Conservation (phyloP, 2,888 invertebrate species). For the Eulithis prunata region DNA sequence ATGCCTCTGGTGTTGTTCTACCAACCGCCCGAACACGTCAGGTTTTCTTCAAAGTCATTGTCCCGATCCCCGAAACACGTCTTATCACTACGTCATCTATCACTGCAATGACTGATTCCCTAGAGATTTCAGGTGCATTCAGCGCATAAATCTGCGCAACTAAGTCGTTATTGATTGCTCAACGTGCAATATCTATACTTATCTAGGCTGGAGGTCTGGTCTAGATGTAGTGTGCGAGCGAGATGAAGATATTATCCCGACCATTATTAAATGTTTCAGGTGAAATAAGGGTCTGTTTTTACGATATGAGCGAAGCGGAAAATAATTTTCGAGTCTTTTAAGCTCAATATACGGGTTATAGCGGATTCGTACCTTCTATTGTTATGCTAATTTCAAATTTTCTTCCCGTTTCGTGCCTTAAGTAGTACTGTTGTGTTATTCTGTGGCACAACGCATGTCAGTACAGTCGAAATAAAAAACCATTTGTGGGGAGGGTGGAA, state of each 20-base stretch:
- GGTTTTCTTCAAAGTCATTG: conserved; percentile 3
- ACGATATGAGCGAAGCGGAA: conserved; percentile 6
- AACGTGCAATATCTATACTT: conserved; percentile 27
- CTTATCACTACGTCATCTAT: conserved; percentile 34
- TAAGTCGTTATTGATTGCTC: conserved; percentile 35
- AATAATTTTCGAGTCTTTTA: not conserved
- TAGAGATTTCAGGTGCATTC: conserved; percentile 30
- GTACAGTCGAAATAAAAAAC: too few relatives aligned
- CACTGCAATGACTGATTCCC: conserved; percentile 30
- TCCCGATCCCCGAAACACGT: conserved; percentile 16
- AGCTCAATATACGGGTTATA: too few relatives aligned
- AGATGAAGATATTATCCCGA: conserved; percentile 26
- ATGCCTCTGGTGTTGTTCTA: conserved; percentile 9
- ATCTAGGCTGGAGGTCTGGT: conserved; percentile 29
- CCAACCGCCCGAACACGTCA: not conserved
- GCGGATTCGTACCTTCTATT: too few relatives aligned
- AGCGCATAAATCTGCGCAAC: conserved; percentile 38
- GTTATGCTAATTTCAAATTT: too few relatives aligned
- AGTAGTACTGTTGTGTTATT: too few relatives aligned
- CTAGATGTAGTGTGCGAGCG: conserved; percentile 34
- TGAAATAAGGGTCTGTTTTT: conserved; percentile 19
- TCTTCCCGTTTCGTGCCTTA: too few relatives aligned
- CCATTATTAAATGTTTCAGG: conserved; percentile 11
- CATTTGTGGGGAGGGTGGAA: too few relatives aligned
- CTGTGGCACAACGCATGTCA: too few relatives aligned